phyloP scores from a whole-genome alignment of 2,113 vertebrate species.

The Sigmodon hispidus region DNA sequence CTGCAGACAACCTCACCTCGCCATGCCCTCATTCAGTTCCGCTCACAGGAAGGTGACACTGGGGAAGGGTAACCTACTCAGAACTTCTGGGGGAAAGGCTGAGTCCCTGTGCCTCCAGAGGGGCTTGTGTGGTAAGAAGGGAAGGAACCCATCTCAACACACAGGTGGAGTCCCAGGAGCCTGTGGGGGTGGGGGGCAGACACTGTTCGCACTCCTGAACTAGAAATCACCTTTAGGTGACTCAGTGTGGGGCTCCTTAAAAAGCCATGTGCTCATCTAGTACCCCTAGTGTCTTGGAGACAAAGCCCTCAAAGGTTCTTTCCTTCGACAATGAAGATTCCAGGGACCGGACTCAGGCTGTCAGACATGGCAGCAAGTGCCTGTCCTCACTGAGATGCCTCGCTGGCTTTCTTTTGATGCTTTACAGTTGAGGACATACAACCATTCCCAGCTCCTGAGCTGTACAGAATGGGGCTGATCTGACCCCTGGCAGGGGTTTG shows the following conservation, averaged over 20 bases:
- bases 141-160: background rate
- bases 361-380: no score
- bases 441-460: background rate
- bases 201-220: background rate
- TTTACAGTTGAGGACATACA: background rate
- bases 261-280: background rate
- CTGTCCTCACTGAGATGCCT: background rate
- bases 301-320: background rate
- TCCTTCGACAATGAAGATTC: background rate
- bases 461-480: background rate
- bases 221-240: rapidly evolving
- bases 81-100: background rate
- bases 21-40: constrained; percentile 70
- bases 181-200: no score
- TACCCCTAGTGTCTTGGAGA: background rate
- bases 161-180: background rate
- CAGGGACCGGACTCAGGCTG: background rate
- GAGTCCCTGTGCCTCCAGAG: background rate
- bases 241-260: background rate
- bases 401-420: background rate
- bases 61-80: background rate
- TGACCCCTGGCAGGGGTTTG: background rate
- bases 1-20: background rate
- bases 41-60: background rate
- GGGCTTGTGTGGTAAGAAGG: background rate